Conservation (phyloP, 2,113 vertebrate species). For the Thermophis baileyi region DNA sequence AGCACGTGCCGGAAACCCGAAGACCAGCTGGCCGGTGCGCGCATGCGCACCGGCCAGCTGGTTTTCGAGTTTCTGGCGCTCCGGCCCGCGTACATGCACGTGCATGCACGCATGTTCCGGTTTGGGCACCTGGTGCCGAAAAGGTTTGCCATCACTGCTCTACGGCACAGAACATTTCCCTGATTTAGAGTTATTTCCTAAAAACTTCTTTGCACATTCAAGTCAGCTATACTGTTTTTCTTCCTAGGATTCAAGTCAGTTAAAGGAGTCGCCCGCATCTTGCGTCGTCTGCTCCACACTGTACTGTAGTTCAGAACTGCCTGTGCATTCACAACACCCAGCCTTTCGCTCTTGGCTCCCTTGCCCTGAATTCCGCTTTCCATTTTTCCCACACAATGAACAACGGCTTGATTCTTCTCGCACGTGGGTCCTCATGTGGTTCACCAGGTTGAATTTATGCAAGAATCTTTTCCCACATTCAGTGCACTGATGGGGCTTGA, state of each 20-base stretch:
- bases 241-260: neutral
- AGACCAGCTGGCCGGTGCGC: too few species aligned
- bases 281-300: neutral
- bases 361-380: neutral
- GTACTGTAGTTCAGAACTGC: neutral
- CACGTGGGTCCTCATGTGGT: slow-evolving; percentile 68
- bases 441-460: slow-evolving; percentile 75
- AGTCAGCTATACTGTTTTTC: slow-evolving; percentile 3
- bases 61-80: too few species aligned
- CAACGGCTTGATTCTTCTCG: slow-evolving; percentile 15
- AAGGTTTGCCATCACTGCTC: too few species aligned
- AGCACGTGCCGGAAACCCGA: too few species aligned
- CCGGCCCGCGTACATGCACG: too few species aligned
- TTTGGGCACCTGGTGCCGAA: too few species aligned
- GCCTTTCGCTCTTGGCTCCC: slow-evolving; percentile 4
- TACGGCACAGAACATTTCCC: neutral
- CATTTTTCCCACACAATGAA: slow-evolving; percentile 9
- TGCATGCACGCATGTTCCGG: too few species aligned
- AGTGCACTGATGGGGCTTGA: slow-evolving; percentile 68
- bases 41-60: too few species aligned
- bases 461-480: slow-evolving; percentile 77
- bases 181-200: slow-evolving; percentile 10
- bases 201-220: slow-evolving; percentile 6
- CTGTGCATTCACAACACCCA: slow-evolving; percentile 3
- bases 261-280: neutral